phyloP scores from a whole-genome alignment of 37 sponge, comb jelly and placozoan genomes.

The Halisarca cf. caerulea region DNA sequence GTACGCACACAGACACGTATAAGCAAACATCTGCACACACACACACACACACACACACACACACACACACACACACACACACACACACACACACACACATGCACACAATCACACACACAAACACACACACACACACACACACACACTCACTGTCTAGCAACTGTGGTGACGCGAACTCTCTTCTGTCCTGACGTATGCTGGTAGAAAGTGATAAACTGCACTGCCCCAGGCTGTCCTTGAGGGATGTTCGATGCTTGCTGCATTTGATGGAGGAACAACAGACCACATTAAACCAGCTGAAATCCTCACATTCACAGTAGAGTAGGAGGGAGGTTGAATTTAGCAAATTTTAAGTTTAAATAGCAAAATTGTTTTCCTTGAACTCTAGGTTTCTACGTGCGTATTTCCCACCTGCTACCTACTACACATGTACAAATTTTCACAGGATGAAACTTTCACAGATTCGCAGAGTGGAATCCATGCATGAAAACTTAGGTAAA shows the following conservation, averaged over 20 bases:
- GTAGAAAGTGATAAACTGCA: conserved; percentile 98
- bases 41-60: conserved; percentile 32
- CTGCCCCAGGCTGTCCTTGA: conserved; percentile 81
- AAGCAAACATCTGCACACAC: background rate
- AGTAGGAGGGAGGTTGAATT: background rate
- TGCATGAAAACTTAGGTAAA: no score
- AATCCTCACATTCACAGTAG: background rate
- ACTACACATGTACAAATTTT: no score
- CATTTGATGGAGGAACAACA: no score
- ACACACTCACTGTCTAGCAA: conserved; percentile 92
- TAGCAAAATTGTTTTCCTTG: no score
- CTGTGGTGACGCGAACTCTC: conserved; percentile 95
- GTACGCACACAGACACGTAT: no score
- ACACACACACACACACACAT: conserved; percentile 30
- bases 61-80: conserved; percentile 32
- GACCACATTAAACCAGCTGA: no score
- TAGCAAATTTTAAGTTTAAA: no score
- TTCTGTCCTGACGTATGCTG: conserved; percentile 93
- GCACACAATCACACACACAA: conserved; percentile 22
- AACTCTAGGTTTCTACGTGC: no score
- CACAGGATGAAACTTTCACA: no score
- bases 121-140: conserved; percentile 32
- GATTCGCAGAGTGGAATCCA: no score
- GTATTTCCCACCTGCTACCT: no score
- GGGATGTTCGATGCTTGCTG: conserved; percentile 83